Percentiles rank a stretch among this genome's conserved stretches.
Conservation (phyloP, 2,797 vertebrate species). For the Diceros bicornis region DNA sequence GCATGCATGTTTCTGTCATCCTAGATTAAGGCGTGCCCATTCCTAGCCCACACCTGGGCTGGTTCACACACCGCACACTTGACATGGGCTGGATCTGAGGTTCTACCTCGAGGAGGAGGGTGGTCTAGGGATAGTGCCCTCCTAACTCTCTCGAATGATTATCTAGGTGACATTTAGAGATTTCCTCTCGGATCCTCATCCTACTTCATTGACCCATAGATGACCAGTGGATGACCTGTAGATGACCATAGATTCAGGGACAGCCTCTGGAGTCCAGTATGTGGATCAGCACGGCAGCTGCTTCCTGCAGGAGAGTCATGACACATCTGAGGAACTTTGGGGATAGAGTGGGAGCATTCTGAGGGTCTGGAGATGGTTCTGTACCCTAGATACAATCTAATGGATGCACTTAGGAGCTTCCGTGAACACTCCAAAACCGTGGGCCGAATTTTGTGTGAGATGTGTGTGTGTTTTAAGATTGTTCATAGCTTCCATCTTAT, state of each 20-base stretch:
- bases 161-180: too few species aligned
- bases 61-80: fast-evolving
- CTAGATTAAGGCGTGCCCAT: neutral
- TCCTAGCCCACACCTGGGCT: neutral
- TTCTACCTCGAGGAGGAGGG: neutral
- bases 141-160: neutral
- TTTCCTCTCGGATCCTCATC: neutral
- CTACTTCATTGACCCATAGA: neutral
- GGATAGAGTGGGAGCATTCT: fast-evolving
- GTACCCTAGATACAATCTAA: too few species aligned
- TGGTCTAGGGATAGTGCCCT: neutral
- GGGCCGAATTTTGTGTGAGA: fast-evolving
- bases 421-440: neutral
- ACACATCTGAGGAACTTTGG: neutral
- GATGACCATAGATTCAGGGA: fast-evolving
- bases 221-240: fast-evolving
- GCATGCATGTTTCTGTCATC: neutral
- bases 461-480: neutral
- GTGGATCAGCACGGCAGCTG: fast-evolving
- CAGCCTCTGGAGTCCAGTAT: neutral
- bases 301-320: neutral
- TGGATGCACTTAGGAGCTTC: too few species aligned
- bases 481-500: neutral
- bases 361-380: neutral
- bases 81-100: neutral